Conservation (phyloP, 1,140 invertebrate species). For the Tetramorium alpestre region DNA sequence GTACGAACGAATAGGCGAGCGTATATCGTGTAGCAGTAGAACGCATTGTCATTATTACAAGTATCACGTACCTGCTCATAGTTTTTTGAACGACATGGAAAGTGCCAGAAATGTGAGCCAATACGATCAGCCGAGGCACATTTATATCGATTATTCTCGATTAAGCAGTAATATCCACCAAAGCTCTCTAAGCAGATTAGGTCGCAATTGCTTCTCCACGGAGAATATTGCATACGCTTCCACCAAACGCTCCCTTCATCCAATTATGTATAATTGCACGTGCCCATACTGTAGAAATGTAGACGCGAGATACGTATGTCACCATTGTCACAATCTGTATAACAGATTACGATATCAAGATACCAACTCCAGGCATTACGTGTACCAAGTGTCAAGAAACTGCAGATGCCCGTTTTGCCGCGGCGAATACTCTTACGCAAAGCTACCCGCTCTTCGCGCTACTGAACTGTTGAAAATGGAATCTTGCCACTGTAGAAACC, state of each 20-base stretch:
- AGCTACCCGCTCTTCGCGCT: slow-evolving; percentile 76
- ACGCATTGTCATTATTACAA: slow-evolving; percentile 65
- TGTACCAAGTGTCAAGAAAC: slow-evolving; percentile 81
- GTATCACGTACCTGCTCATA: slow-evolving; percentile 65
- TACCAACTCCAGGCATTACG: slow-evolving; percentile 80
- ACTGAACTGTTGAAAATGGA: slow-evolving; percentile 75
- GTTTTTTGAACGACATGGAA: slow-evolving; percentile 70
- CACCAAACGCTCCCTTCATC: slow-evolving; percentile 77
- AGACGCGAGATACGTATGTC: slow-evolving; percentile 75
- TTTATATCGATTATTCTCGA: slow-evolving; percentile 75
- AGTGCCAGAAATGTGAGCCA: slow-evolving; percentile 69
- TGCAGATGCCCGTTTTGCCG: slow-evolving; percentile 81
- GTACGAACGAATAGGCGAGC: slow-evolving; percentile 80
- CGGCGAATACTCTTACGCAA: slow-evolving; percentile 77
- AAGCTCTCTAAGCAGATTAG: slow-evolving; percentile 75
- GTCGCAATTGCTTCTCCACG: slow-evolving; percentile 83
- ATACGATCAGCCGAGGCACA: slow-evolving; percentile 77
- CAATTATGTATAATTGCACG: slow-evolving; percentile 74
- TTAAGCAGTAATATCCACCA: slow-evolving; percentile 78
- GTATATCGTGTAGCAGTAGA: slow-evolving; percentile 71
- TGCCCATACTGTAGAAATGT: slow-evolving; percentile 80
- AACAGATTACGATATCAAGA: slow-evolving; percentile 77
- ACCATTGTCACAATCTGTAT: slow-evolving; percentile 79
- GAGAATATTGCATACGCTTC: slow-evolving; percentile 81
- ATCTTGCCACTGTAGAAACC: slow-evolving; percentile 79